These are phyloP conservation scores for Tupiocoris notatus DNA, from an alignment of 2,888 invertebrate genomes.

Conservation along the genomic window DNA sequence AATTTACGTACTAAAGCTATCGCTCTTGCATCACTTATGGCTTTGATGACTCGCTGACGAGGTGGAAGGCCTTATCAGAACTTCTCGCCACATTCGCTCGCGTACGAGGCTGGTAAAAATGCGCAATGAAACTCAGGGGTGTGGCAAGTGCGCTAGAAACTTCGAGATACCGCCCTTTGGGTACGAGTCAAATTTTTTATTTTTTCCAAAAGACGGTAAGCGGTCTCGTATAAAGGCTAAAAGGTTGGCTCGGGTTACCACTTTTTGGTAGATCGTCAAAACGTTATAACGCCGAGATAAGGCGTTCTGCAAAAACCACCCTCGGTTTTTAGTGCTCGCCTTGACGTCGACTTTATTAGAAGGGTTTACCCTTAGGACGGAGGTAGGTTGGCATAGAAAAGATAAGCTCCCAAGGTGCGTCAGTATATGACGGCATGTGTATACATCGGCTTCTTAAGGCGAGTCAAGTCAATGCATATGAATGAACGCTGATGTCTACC, in stretches of 20 bases:
- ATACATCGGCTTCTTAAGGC: not conserved
- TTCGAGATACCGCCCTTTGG: not conserved
- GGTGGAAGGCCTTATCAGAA: not conserved
- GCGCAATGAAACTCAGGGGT: not conserved
- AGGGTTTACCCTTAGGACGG: conserved; percentile 14
- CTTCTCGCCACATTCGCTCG: not conserved
- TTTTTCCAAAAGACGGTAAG: not conserved
- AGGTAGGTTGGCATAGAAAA: not conserved
- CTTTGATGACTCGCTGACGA: not conserved
- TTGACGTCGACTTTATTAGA: conserved; percentile 19
- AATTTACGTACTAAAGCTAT: too few relatives aligned
- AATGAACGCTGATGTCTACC: conserved; percentile 1
- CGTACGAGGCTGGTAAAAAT: not conserved
- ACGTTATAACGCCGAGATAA: conserved; percentile 31
- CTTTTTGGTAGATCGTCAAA: conserved; percentile 29
- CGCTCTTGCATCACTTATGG: too few relatives aligned
- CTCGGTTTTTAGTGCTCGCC: conserved; percentile 22
- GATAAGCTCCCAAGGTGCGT: not conserved
- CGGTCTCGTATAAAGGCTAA: conserved; percentile 3
- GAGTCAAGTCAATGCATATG: conserved; percentile 26
- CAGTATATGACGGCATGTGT: not conserved
- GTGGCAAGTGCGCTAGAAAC: not conserved
- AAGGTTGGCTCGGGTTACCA: not conserved
- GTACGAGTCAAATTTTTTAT: not conserved
- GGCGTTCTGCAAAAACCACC: not conserved